Base-by-base conservation (phyloP, 2,797 vertebrate species). In the Huso huso region DNA sequence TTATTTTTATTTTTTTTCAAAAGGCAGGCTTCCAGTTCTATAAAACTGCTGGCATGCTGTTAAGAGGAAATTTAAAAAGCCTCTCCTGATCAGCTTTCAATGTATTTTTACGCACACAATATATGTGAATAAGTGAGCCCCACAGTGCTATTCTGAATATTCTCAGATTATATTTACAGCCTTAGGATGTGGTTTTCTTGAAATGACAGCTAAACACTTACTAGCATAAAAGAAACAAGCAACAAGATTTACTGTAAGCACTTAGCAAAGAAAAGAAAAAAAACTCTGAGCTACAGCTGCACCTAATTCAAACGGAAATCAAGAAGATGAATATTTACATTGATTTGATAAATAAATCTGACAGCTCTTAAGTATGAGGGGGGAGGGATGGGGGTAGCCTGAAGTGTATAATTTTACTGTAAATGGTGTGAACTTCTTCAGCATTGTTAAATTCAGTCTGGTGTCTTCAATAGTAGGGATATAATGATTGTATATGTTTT, bases 191-290 rank as follows among this genome's bases (percentile, higher is more conserved):
- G 65, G 67, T 62, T 63, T 50, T 76, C 66, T 81, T 78, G 71
- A 72, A 72, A 75, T 75, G 72, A 74, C 86, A 79, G 84, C 71
- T 73, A 63, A 71, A 73, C 68, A 63, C 72, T 81, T 78, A 72
- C 75, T 13, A 1, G 10, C 66, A 78, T 75, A 76, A 82, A 86
- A 83, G 67, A 67, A 75, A 83, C 83, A 77, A 75, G 68, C 63
- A 64, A 49, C 18, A 62, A 71, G 75, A 87, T 86, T 88, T 83
- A 90, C 82, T 78, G 72, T 67, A 80, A 75, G 69, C 79, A 84
- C 74, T 88, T 86, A 80, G 70, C 37, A 79, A 77, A 76, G 57
- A 81, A 82, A 83, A 74, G 69, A 70, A 51, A 78, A 84, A 84
- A 77, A 77, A 82, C 71, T 75, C 71, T 72, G 51, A 66, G 78